Conservation (phyloP, 2,888 invertebrate species). For the Acleris literana region DNA sequence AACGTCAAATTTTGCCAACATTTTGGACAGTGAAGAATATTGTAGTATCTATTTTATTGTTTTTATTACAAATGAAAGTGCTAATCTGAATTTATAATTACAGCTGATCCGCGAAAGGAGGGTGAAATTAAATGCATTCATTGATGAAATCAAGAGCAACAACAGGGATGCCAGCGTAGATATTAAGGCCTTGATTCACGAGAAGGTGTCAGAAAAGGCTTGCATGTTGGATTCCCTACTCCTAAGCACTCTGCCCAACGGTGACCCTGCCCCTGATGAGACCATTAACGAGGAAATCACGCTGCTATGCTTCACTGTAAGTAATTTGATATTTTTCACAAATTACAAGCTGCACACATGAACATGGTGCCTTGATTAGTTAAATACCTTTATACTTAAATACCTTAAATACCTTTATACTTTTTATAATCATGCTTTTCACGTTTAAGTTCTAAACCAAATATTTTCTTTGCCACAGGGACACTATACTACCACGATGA, state of each 20-base stretch:
- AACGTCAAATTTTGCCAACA: too few relatives aligned
- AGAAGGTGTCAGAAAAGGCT: slow-evolving; percentile 41
- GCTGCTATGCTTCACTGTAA: slow-evolving; percentile 50
- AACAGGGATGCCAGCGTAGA: slow-evolving; percentile 44
- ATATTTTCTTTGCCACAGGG: slow-evolving; percentile 40
- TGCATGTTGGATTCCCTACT: slow-evolving; percentile 50
- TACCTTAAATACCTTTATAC: too few relatives aligned
- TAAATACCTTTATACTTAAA: too few relatives aligned
- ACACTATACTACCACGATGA: slow-evolving; percentile 52
- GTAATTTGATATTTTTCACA: slow-evolving; percentile 4
- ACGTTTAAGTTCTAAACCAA: background rate
- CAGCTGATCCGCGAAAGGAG: slow-evolving; percentile 47
- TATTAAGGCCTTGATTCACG: slow-evolving; percentile 34
- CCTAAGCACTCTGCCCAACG: slow-evolving; percentile 44
- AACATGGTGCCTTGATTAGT: too few relatives aligned
- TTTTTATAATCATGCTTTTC: slow-evolving; percentile 15
- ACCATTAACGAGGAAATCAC: slow-evolving; percentile 51
- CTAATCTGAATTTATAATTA: slow-evolving; percentile 1
- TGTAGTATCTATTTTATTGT: background rate
- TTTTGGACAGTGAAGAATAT: background rate
- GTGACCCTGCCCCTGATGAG: slow-evolving; percentile 46
- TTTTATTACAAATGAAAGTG: too few relatives aligned
- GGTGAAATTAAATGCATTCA: slow-evolving; percentile 42
- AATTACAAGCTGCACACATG: too few relatives aligned
- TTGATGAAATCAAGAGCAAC: slow-evolving; percentile 44